These are phyloP conservation scores for Pipa parva DNA, from an alignment of 2,113 vertebrate species.

Conservation along the genomic window DNA sequence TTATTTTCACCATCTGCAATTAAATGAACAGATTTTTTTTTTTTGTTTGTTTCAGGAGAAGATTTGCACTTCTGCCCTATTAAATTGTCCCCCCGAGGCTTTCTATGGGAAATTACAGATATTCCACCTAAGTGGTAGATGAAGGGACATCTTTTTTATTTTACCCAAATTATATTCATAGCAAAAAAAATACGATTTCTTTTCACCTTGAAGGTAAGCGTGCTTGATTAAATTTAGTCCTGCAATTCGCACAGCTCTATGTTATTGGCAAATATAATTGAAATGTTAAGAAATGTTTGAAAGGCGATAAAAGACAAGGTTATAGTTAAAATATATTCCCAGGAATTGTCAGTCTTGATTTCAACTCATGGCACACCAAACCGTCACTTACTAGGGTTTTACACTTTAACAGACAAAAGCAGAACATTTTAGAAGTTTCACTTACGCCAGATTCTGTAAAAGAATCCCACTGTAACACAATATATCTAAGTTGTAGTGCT, in stretches of 20 bases:
- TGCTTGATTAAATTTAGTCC: slow-evolving; percentile 56
- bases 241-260: slow-evolving; percentile 49
- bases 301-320: slow-evolving; percentile 35
- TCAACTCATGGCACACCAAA: too few species aligned
- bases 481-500: too few species aligned
- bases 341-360: slow-evolving; percentile 44
- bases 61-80: slow-evolving; percentile 56
- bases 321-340: slow-evolving; percentile 47
- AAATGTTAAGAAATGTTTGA: slow-evolving; percentile 47
- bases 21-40: slow-evolving; percentile 59
- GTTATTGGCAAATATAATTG: slow-evolving; percentile 46
- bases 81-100: slow-evolving; percentile 37
- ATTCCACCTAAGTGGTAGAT: slow-evolving; percentile 18
- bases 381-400: too few species aligned
- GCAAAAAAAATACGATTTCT: slow-evolving; percentile 43
- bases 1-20: slow-evolving; percentile 65
- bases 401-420: too few species aligned
- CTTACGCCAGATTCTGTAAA: too few species aligned
- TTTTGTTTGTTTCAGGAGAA: slow-evolving; percentile 60
- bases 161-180: slow-evolving; percentile 52
- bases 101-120: neutral
- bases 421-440: too few species aligned
- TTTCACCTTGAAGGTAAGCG: slow-evolving; percentile 53
- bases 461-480: too few species aligned
- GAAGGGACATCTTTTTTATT: neutral